Evolutionary conservation across 2,888 invertebrate species (phyloP).

Genomic region (Sepioteuthis lessoniana): DNA sequence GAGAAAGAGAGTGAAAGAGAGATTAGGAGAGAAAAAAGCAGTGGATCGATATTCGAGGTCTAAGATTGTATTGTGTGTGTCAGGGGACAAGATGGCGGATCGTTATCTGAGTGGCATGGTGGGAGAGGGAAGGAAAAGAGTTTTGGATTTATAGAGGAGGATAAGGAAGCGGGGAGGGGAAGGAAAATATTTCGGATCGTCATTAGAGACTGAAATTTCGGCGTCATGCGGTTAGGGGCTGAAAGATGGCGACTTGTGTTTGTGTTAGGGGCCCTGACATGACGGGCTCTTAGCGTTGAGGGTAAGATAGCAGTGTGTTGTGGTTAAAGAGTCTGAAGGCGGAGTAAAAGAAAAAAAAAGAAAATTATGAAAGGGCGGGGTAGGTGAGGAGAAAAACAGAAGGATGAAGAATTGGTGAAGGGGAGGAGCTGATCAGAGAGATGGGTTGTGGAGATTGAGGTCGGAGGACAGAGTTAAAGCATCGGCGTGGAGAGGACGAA

Average conservation of each 20-base stretch:
- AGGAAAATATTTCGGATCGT: slow-evolving; percentile 33
- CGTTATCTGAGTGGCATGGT: slow-evolving; percentile 8
- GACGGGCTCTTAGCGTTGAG: slow-evolving; percentile 33
- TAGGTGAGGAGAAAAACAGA: not conserved
- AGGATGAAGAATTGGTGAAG: not conserved
- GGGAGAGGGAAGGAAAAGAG: not conserved
- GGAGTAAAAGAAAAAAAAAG: not conserved
- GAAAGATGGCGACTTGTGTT: slow-evolving; percentile 33
- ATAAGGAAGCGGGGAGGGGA: not conserved
- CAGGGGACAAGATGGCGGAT: slow-evolving; percentile 33
- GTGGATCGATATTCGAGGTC: slow-evolving; percentile 11
- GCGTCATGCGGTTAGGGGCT: slow-evolving; percentile 33
- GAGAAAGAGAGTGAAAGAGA: not conserved
- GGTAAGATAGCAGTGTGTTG: slow-evolving; percentile 33
- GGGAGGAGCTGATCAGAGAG: not conserved
- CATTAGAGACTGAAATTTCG: slow-evolving; percentile 33
- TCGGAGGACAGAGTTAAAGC: not conserved
- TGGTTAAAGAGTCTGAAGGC: slow-evolving; percentile 20
- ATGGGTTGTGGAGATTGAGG: slow-evolving; percentile 23
- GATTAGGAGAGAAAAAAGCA: not conserved
- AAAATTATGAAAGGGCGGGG: slow-evolving; percentile 20
- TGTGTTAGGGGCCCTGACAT: slow-evolving; percentile 33
- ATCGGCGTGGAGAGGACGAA: not conserved
- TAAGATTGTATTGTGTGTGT: slow-evolving; percentile 19
- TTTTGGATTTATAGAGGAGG: slow-evolving; percentile 33